These are phyloP conservation scores for Hypselothyrea guttata DNA, from an alignment of 2,888 invertebrate species.

Conservation along the genomic window DNA sequence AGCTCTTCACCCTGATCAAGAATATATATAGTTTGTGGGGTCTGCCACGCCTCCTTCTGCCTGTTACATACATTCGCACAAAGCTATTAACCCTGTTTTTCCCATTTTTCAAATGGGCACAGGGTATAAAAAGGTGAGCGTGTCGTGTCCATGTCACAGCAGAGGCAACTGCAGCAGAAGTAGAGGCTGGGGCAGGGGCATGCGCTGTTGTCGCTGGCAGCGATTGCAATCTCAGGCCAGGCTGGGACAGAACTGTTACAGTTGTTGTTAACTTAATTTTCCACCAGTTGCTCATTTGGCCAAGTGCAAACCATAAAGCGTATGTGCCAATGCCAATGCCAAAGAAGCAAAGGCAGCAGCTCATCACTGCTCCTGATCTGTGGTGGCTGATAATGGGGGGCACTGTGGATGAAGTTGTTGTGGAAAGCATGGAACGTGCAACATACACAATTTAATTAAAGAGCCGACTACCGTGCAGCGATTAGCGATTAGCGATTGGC, in stretches of 20 bases:
- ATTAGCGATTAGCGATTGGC: conserved; percentile 4
- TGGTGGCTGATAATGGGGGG: conserved; percentile 55
- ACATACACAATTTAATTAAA: conserved; percentile 76
- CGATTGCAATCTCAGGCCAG: conserved; percentile 67
- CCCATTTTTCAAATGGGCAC: no score
- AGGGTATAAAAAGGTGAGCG: not conserved
- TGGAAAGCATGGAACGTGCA: conserved; percentile 36
- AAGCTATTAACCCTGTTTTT: no score
- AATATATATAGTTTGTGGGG: no score
- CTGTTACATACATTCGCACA: no score
- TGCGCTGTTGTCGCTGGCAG: conserved; percentile 31
- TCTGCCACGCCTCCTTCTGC: no score
- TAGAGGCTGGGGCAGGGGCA: conserved; percentile 10
- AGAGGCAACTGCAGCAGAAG: conserved; percentile 13
- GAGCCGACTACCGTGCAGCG: conserved; percentile 63
- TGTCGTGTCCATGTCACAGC: not conserved
- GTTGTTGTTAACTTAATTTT: conserved; percentile 65
- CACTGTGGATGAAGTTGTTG: conserved; percentile 63
- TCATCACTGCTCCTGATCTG: conserved; percentile 61
- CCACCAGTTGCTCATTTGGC: conserved; percentile 71
- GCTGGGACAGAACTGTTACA: conserved; percentile 21
- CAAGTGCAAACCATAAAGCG: conserved; percentile 56
- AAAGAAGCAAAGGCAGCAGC: conserved; percentile 27
- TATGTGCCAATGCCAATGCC: conserved; percentile 57
- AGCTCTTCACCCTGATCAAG: no score